Evolutionary conservation across 1,140 invertebrate species (phyloP).

Genomic region (Plodia interpunctella): DNA sequence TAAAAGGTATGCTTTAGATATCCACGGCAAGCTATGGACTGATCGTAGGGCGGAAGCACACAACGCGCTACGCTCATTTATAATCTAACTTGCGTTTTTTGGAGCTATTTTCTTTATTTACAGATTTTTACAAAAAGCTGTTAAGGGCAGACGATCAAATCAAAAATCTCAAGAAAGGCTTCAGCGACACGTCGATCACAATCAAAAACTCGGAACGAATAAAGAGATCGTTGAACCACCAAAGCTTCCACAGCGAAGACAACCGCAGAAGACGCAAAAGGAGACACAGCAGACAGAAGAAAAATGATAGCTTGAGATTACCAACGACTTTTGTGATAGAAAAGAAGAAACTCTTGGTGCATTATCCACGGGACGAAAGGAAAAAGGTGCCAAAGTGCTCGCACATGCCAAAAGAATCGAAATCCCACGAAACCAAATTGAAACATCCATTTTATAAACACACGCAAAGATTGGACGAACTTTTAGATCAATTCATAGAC

Average conservation of each 20-base stretch:
- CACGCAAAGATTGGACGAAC: slow-evolving; percentile 44
- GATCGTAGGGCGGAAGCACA: too few species aligned
- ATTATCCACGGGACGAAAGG: slow-evolving; percentile 29
- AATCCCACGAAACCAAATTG: slow-evolving; percentile 40
- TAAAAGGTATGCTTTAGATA: too few species aligned
- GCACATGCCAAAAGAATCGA: slow-evolving; percentile 34
- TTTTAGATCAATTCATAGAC: slow-evolving; percentile 32
- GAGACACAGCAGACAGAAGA: slow-evolving; percentile 19
- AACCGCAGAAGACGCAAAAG: neutral
- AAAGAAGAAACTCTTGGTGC: slow-evolving; percentile 36
- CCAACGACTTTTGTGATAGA: slow-evolving; percentile 38
- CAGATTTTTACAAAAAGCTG: slow-evolving; percentile 58
- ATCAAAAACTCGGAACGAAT: slow-evolving; percentile 27
- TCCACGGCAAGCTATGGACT: too few species aligned
- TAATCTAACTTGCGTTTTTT: too few species aligned
- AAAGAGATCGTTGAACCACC: slow-evolving; percentile 35
- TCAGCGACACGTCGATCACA: slow-evolving; percentile 18
- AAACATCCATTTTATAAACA: slow-evolving; percentile 55
- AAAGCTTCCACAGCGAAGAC: neutral
- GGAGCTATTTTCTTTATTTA: slow-evolving; percentile 8
- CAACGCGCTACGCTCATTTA: too few species aligned
- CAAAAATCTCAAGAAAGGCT: slow-evolving; percentile 37
- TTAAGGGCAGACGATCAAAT: slow-evolving; percentile 56
- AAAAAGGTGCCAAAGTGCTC: slow-evolving; percentile 45
- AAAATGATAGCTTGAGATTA: slow-evolving; percentile 10